These are phyloP conservation scores for Spilarctia lutea DNA, from an alignment of 2,888 invertebrate genomes.

Conservation along the genomic window DNA sequence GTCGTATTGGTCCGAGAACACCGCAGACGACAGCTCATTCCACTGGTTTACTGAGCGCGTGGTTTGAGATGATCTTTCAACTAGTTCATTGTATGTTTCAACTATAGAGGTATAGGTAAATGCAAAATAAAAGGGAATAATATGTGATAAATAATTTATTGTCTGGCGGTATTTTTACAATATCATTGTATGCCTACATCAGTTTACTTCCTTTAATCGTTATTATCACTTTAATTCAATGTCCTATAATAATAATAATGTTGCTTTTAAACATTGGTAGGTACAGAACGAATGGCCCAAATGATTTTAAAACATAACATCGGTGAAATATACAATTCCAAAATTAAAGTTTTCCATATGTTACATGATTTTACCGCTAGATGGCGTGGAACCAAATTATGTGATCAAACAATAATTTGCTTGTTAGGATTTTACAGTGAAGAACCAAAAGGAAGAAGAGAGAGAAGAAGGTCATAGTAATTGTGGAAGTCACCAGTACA, in stretches of 20 bases:
- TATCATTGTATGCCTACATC: slow-evolving; percentile 83
- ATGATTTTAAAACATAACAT: slow-evolving; percentile 21
- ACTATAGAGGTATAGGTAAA: not conserved
- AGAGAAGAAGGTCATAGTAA: too few relatives aligned
- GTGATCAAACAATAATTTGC: not conserved
- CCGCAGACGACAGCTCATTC: too few relatives aligned
- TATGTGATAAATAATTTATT: slow-evolving; percentile 88
- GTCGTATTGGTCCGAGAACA: too few relatives aligned
- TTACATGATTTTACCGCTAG: not conserved
- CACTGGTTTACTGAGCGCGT: too few relatives aligned
- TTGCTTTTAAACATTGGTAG: slow-evolving; percentile 50
- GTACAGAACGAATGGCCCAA: slow-evolving; percentile 39
- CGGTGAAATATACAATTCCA: not conserved
- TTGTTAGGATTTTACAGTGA: not conserved
- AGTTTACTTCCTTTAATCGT: slow-evolving; percentile 65
- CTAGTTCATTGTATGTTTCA: not conserved
- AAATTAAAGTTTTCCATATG: not conserved
- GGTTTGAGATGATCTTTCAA: too few relatives aligned
- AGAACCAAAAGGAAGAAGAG: too few relatives aligned
- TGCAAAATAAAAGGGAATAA: slow-evolving; percentile 54
- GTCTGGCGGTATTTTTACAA: slow-evolving; percentile 86
- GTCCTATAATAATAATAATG: slow-evolving; percentile 50
- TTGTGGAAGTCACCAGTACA: too few relatives aligned
- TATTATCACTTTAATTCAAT: slow-evolving; percentile 65
- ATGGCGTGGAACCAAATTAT: not conserved